phyloP scores from a whole-genome alignment of 2,113 vertebrate genomes.

The Ptilonorhynchus violaceus region DNA sequence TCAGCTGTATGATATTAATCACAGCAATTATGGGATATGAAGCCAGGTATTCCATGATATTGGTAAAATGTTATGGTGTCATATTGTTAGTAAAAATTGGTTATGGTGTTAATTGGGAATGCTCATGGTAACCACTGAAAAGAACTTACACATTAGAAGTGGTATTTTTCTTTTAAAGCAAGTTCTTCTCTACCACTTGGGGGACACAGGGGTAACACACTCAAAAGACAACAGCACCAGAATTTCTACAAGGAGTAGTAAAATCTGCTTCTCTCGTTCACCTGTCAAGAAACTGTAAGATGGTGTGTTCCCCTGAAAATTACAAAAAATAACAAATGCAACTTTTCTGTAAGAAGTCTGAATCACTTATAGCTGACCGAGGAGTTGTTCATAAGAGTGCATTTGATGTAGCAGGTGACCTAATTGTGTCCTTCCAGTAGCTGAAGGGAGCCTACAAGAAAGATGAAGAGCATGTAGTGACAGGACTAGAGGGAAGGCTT shows the following conservation, averaged over 20 bases:
- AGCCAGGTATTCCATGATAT: accelerated
- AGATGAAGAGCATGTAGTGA: background rate
- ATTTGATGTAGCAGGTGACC: constrained; percentile 31
- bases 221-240: background rate
- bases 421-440: background rate
- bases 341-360: constrained; percentile 56
- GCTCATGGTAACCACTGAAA: background rate
- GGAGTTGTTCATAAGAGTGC: constrained; percentile 49
- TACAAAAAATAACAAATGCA: constrained; percentile 24
- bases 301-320: background rate
- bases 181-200: background rate
- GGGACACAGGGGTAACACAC: background rate
- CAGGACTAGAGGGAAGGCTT: background rate
- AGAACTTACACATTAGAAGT: background rate
- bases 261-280: background rate
- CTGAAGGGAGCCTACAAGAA: background rate
- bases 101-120: background rate
- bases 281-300: background rate
- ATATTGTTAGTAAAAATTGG: background rate
- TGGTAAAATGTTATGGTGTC: background rate
- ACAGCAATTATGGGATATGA: background rate
- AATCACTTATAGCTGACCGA: constrained; percentile 75
- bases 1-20: background rate
- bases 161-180: background rate
- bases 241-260: background rate